These are phyloP conservation scores for Panorpa germanica DNA, from an alignment of 2,888 invertebrate genomes.

Conservation along the genomic window DNA sequence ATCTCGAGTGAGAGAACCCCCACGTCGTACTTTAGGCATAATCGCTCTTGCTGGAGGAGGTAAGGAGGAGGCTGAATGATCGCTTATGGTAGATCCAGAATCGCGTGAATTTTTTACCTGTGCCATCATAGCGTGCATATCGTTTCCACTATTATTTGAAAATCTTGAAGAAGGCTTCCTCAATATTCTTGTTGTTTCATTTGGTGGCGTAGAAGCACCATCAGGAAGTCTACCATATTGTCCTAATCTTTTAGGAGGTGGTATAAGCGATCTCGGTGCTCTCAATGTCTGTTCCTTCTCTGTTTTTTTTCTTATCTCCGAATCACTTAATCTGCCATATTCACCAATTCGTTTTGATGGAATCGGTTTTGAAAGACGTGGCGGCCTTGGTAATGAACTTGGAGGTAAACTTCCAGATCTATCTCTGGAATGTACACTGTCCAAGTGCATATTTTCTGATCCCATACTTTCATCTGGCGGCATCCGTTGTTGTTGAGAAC, in stretches of 20 bases:
- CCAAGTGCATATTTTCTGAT: conserved; percentile 16
- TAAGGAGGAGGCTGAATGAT: conserved; percentile 32
- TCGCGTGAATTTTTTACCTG: conserved; percentile 19
- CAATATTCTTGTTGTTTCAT: too few species aligned
- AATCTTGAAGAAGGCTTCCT: too few species aligned
- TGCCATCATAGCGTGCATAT: conserved; percentile 18
- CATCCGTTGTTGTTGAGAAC: conserved; percentile 54
- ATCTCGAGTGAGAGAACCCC: conserved; percentile 36
- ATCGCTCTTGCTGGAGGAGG: conserved; percentile 44
- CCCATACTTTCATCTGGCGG: too few species aligned
- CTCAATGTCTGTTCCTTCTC: too few species aligned
- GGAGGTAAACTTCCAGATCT: conserved; percentile 44
- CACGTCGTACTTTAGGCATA: conserved; percentile 40
- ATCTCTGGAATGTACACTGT: too few species aligned
- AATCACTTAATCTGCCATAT: conserved; percentile 35
- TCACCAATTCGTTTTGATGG: conserved; percentile 34
- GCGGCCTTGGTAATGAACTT: conserved; percentile 52
- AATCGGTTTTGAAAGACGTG: conserved; percentile 20
- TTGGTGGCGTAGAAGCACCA: too few species aligned
- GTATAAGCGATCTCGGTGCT: too few species aligned
- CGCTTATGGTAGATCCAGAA: conserved; percentile 32
- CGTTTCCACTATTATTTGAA: too few species aligned
- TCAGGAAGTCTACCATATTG: too few species aligned
- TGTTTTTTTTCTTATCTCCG: too few species aligned
- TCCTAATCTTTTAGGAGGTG: too few species aligned